phyloP scores from a whole-genome alignment of 2,888 invertebrate species.

The Uropetala carovei region DNA sequence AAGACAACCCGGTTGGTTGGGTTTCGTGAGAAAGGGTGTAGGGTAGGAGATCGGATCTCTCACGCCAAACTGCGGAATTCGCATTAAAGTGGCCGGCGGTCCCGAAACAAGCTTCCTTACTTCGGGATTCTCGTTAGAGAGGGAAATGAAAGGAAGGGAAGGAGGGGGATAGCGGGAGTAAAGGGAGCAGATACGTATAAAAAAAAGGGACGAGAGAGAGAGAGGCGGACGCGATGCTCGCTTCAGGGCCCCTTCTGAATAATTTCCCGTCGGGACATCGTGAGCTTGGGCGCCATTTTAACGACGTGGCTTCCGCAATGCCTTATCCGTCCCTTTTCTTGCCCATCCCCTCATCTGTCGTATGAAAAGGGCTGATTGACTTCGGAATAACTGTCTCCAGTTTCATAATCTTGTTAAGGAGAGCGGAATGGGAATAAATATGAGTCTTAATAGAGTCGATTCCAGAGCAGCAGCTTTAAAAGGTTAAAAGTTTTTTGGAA shows the following conservation, averaged over 20 bases:
- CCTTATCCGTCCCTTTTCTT: conserved; percentile 43
- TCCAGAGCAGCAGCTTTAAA: neutral
- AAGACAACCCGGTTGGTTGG: conserved; percentile 16
- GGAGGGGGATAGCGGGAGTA: neutral
- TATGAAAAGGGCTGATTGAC: conserved; percentile 57
- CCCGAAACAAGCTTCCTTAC: conserved; percentile 53
- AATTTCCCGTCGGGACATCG: conserved; percentile 61
- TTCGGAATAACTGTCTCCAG: conserved; percentile 51
- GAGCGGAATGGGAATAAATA: neutral
- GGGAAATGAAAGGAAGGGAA: conserved; percentile 33
- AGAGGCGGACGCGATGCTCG: conserved; percentile 19
- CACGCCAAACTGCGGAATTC: conserved; percentile 64
- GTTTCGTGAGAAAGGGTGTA: neutral
- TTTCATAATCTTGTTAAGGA: conserved; percentile 41
- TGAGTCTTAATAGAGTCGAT: neutral
- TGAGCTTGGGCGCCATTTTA: conserved; percentile 61
- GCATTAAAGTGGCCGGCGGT: conserved; percentile 60
- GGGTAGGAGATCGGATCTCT: conserved; percentile 43
- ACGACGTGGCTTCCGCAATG: conserved; percentile 58
- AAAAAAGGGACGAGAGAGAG: neutral
- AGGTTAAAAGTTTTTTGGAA: neutral
- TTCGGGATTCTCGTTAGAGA: conserved; percentile 56
- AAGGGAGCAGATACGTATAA: neutral
- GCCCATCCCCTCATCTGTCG: neutral
- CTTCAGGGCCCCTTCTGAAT: conserved; percentile 58